These are phyloP conservation scores for Vireo altiloquus DNA, from an alignment of 2,113 vertebrate species.

Conservation along the genomic window DNA sequence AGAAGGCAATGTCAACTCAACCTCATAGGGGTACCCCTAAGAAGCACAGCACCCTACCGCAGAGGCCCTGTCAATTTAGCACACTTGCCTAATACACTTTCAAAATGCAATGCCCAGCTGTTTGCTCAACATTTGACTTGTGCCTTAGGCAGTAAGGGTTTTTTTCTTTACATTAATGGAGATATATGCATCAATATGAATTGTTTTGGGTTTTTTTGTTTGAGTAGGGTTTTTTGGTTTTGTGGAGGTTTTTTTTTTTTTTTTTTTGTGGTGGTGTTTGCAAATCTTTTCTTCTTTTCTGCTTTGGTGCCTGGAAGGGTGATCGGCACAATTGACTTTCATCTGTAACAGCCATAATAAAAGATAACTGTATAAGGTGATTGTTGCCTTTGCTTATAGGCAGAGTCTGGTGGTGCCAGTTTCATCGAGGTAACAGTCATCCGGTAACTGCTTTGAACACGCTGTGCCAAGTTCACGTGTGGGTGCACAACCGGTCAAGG, in stretches of 20 bases:
- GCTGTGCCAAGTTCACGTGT: not conserved
- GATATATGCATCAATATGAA: not conserved
- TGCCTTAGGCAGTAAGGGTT: not conserved
- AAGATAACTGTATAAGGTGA: not conserved
- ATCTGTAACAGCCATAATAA: not conserved
- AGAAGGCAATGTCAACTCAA: conserved; percentile 32
- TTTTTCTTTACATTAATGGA: not conserved
- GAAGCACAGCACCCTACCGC: not conserved
- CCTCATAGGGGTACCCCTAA: not conserved
- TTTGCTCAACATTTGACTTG: not conserved
- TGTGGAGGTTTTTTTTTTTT: no score
- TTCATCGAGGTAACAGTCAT: not conserved
- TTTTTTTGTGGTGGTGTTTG: not conserved
- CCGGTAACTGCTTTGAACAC: not conserved
- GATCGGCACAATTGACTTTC: not conserved
- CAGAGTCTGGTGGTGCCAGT: not conserved
- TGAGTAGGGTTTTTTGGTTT: not conserved
- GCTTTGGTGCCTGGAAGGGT: not conserved
- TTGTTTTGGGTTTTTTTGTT: not conserved
- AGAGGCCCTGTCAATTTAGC: not conserved
- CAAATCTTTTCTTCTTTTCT: not conserved
- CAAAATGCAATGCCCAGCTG: not conserved
- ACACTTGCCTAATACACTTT: not conserved
- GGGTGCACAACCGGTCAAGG: not conserved
- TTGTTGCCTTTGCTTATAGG: not conserved